Conservation (phyloP, 2,888 invertebrate species). For the Ptychoptera albimana region DNA sequence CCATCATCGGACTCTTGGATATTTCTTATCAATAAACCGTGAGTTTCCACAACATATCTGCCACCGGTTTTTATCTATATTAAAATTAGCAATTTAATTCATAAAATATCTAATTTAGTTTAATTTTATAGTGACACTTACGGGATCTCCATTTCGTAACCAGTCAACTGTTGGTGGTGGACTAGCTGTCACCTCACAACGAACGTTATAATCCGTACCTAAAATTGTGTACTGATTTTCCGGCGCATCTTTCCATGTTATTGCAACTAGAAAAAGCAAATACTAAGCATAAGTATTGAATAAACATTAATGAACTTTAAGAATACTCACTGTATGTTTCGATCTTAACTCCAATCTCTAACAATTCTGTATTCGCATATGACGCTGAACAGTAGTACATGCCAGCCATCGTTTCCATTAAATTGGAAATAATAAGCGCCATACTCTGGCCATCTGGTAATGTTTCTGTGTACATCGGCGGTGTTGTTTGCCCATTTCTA, state of each 20-base stretch:
- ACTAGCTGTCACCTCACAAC: conserved; percentile 71
- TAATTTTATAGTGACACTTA: conserved; percentile 24
- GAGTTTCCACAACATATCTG: conserved; percentile 55
- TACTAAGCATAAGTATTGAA: not conserved
- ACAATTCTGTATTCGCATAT: conserved; percentile 51
- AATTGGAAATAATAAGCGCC: conserved; percentile 55
- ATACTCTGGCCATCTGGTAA: conserved; percentile 45
- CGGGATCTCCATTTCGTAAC: conserved; percentile 59
- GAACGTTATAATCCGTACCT: conserved; percentile 57
- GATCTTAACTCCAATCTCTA: conserved; percentile 50
- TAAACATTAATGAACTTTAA: not conserved
- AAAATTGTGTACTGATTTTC: conserved; percentile 65
- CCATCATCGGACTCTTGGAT: conserved; percentile 74
- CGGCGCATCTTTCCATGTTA: conserved; percentile 76
- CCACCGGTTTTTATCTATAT: conserved; percentile 48
- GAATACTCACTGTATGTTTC: conserved; percentile 50
- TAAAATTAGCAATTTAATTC: conserved; percentile 4
- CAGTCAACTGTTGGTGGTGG: conserved; percentile 77
- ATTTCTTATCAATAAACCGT: conserved; percentile 60
- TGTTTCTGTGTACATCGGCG: conserved; percentile 51
- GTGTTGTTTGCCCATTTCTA: conserved; percentile 32
- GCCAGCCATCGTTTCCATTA: conserved; percentile 62
- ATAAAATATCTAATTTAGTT: not conserved
- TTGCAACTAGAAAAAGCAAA: conserved; percentile 63
- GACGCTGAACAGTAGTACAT: conserved; percentile 68